Evolutionary conservation across 2,888 invertebrate genomes (phyloP).

Genomic region (Eupithecia inturbata): DNA sequence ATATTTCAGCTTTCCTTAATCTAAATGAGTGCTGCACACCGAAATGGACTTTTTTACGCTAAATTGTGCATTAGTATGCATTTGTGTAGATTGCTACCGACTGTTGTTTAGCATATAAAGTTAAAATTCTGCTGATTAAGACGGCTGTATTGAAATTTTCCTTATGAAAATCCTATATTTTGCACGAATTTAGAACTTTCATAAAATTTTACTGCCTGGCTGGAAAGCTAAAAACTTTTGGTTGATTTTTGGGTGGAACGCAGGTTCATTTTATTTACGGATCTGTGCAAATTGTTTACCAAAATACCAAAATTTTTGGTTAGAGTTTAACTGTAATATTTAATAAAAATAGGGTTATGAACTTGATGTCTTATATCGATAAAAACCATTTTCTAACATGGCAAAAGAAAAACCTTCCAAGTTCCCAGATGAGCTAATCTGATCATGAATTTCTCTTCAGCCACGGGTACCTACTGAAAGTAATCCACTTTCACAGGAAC

Average conservation of each 20-base stretch:
- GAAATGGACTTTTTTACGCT: slow-evolving; percentile 45
- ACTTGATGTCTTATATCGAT: neutral
- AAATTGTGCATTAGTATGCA: slow-evolving; percentile 52
- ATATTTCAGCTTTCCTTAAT: slow-evolving; percentile 11
- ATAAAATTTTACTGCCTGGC: neutral
- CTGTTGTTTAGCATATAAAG: slow-evolving; percentile 40
- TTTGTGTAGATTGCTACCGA: slow-evolving; percentile 45
- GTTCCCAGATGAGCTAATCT: slow-evolving; percentile 15
- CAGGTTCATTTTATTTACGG: neutral
- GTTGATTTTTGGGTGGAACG: neutral
- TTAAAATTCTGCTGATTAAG: slow-evolving; percentile 41
- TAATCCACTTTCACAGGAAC: slow-evolving; percentile 33
- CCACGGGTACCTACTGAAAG: neutral
- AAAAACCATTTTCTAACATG: neutral
- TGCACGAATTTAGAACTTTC: neutral
- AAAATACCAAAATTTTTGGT: neutral
- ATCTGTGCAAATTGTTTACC: neutral
- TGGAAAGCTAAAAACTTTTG: neutral
- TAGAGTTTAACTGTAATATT: no score
- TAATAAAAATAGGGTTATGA: neutral
- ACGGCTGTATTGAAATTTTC: neutral
- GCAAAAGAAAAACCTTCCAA: slow-evolving; percentile 5
- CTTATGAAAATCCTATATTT: neutral
- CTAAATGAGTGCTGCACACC: slow-evolving; percentile 28
- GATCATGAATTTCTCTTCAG: slow-evolving; percentile 23